Evolutionary conservation across 2,888 invertebrate species (phyloP), one percentile per base, ranked within the genome.

Genomic region (Lasius platythorax): DNA sequence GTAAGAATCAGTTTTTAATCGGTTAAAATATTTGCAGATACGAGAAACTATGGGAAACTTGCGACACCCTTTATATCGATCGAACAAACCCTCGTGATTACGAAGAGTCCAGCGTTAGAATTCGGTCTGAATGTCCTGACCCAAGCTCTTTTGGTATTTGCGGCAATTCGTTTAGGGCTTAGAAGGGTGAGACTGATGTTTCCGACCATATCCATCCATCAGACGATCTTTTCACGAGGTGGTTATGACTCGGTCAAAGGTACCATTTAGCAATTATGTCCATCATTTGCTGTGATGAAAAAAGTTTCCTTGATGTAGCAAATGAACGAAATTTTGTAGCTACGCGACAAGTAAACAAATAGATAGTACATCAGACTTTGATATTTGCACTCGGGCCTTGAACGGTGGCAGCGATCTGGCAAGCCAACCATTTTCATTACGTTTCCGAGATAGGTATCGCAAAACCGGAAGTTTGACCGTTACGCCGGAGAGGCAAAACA

Each of bases 371-470:
- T 23, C 23, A 53, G 30, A 40, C 67, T 83, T 82, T 87, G 70
- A 84, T 87, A 82, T 87, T 84, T n/a, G 61, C 33, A 58, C 83
- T 56, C 61, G 61, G 50, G 64, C 58, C 85, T 86, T 63, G 73
- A 83, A 53, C 56, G 58, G 56, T 70, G n/a, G n/a, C 68, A 46
- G 87, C 58, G 78, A 61, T 58, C 30, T 53, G 73, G 78, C 67
- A 63, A 82, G 75, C 64, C 83, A 61, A 68, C 66, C 86, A 79
- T 87, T 90, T 88, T 84, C 87, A 82, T 87, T 85, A 78, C 67
- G 79, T 84, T 67, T 76, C 70, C 58, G 53, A 64, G 66, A 37
- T 61, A 63, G 56, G 37, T 58, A 72, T 46, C 18, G 64, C 28
- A 28, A 33, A 74, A 79, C 66, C 72, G 61, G 83, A 82, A 82